Evolutionary conservation across 2,113 vertebrate species (phyloP).

Genomic region (Oryzias javanicus): DNA sequence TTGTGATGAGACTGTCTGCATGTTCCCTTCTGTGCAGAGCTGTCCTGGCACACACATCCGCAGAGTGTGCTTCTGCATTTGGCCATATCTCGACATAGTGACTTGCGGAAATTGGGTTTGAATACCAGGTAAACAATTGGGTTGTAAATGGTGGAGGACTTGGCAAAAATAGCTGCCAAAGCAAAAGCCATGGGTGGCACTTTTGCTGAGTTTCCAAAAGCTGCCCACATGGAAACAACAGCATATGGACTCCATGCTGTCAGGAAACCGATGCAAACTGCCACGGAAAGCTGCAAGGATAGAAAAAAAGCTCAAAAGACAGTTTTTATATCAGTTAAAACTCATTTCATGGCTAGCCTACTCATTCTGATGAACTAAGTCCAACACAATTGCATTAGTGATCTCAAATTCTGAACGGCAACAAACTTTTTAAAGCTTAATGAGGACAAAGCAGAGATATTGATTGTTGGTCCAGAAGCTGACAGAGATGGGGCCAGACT

Average conservation of each 20-base stretch:
- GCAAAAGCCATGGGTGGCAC: constrained; percentile 81
- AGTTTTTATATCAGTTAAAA: neutral
- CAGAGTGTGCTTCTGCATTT: constrained; percentile 60
- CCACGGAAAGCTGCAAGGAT: constrained; percentile 75
- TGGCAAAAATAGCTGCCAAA: constrained; percentile 79
- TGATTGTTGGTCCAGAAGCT: neutral
- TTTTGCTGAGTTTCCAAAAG: constrained; percentile 62
- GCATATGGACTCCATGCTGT: constrained; percentile 86
- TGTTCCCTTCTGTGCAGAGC: constrained; percentile 41
- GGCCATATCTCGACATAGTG: constrained; percentile 64
- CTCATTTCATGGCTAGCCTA: too few species aligned
- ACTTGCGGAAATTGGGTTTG: constrained; percentile 83
- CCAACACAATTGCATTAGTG: too few species aligned
- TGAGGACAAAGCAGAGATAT: neutral
- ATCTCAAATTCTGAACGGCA: too few species aligned
- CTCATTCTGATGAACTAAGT: too few species aligned
- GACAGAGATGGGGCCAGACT: too few species aligned
- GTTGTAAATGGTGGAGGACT: constrained; percentile 86
- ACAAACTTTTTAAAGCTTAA: neutral
- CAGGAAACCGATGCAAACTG: constrained; percentile 84
- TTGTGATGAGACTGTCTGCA: constrained; percentile 44
- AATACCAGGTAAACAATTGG: constrained; percentile 80
- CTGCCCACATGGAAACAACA: constrained; percentile 79
- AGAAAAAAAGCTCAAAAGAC: constrained; percentile 8
- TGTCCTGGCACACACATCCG: constrained; percentile 39